Evolutionary conservation across 2,888 invertebrate genomes (phyloP).

Genomic region (Drosophila eohydei): DNA sequence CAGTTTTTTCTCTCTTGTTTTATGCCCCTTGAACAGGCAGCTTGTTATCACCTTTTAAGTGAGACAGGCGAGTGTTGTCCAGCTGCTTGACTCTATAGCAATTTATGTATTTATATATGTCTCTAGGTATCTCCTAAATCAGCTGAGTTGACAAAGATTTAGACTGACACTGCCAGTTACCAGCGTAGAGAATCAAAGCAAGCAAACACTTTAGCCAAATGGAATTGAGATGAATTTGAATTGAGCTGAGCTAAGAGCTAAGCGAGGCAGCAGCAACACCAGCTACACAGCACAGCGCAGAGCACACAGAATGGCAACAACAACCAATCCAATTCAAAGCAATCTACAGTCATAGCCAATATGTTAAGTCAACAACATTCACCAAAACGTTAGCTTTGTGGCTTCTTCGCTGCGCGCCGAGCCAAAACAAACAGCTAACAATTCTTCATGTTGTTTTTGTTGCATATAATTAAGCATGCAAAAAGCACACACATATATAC

Average conservation of each 20-base stretch:
- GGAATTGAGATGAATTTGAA: slow-evolving; percentile 36
- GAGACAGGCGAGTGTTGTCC: slow-evolving; percentile 73
- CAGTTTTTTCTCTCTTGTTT: slow-evolving; percentile 18
- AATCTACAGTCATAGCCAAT: slow-evolving; percentile 45
- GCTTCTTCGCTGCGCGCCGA: slow-evolving; percentile 32
- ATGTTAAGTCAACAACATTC: slow-evolving; percentile 70
- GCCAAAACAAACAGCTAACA: slow-evolving; percentile 48
- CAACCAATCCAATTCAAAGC: slow-evolving; percentile 30
- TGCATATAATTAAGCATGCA: slow-evolving; percentile 74
- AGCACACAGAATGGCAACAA: neutral
- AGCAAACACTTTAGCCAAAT: slow-evolving; percentile 41
- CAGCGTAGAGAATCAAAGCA: slow-evolving; percentile 31
- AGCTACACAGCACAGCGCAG: slow-evolving; percentile 29
- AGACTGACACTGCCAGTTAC: slow-evolving; percentile 79
- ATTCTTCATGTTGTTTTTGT: slow-evolving; percentile 24
- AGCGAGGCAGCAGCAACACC: slow-evolving; percentile 39
- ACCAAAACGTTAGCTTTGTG: slow-evolving; percentile 41
- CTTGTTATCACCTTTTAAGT: slow-evolving; percentile 81
- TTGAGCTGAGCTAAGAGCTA: slow-evolving; percentile 2
- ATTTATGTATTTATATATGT: slow-evolving; percentile 6
- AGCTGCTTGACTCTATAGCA: slow-evolving; percentile 18
- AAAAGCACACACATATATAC: slow-evolving; percentile 50
- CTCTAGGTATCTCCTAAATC: slow-evolving; percentile 57
- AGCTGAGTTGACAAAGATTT: slow-evolving; percentile 69
- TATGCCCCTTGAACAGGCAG: slow-evolving; percentile 55